Percentiles rank a stretch among this genome's conserved stretches.
phyloP scores from a whole-genome alignment of 2,113 vertebrate species.

The Lophius piscatorius region DNA sequence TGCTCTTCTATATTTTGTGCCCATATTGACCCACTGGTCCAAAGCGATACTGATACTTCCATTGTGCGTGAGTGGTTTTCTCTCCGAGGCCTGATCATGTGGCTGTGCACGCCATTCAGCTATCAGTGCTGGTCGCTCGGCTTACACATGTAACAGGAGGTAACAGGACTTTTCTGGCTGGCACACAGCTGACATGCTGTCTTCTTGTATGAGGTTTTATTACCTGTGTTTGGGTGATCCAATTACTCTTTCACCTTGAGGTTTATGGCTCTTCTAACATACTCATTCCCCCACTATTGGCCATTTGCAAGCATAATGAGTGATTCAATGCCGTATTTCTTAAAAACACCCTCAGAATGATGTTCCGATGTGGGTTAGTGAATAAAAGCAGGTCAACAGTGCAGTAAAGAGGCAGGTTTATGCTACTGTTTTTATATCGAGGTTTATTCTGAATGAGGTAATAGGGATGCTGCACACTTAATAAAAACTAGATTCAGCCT shows the following conservation, averaged over 20 bases:
- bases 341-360: slow-evolving; percentile 16
- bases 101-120: slow-evolving; percentile 26
- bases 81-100: slow-evolving; percentile 16
- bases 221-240: slow-evolving; percentile 62
- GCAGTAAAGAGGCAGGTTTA: too few relatives aligned
- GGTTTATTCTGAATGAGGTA: too few relatives aligned
- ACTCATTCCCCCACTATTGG: slow-evolving; percentile 41
- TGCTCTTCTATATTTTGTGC: slow-evolving; percentile 35
- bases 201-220: slow-evolving; percentile 68
- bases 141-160: slow-evolving; percentile 60
- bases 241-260: slow-evolving; percentile 71
- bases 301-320: slow-evolving; percentile 65
- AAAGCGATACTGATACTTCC: slow-evolving; percentile 51
- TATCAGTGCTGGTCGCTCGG: slow-evolving; percentile 49
- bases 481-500: too few relatives aligned
- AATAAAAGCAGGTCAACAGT: not conserved
- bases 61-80: slow-evolving; percentile 22
- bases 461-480: too few relatives aligned
- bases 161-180: slow-evolving; percentile 48
- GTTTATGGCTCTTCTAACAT: slow-evolving; percentile 60
- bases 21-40: slow-evolving; percentile 50
- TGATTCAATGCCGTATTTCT: not conserved
- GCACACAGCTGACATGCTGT: slow-evolving; percentile 63
- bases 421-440: not conserved
- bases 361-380: not conserved